phyloP scores from a whole-genome alignment of 1,140 invertebrate genomes.

The Solenopsis invicta region DNA sequence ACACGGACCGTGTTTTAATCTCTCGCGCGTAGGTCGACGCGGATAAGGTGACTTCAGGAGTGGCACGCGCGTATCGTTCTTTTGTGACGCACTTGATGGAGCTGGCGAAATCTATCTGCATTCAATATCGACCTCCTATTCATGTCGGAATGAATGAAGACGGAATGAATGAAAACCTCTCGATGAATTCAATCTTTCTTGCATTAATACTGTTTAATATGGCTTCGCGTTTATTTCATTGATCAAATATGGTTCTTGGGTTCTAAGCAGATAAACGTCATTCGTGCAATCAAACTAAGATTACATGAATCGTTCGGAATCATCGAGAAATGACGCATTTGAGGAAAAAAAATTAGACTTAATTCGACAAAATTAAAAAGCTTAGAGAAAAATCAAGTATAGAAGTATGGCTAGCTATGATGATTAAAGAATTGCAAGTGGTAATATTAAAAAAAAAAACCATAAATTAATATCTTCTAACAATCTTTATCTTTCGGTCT shows the following conservation, averaged over 20 bases:
- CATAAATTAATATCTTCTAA: neutral
- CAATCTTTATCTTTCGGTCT: neutral
- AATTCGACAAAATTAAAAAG: neutral
- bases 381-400: neutral
- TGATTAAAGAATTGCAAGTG: neutral
- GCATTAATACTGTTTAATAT: neutral
- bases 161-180: neutral
- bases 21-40: slow-evolving; percentile 27
- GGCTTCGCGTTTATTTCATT: neutral
- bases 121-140: neutral
- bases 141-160: neutral
- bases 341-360: neutral
- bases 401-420: neutral
- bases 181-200: neutral
- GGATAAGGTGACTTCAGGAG: neutral
- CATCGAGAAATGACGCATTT: neutral
- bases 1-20: slow-evolving; percentile 31
- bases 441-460: neutral
- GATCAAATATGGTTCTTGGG: neutral
- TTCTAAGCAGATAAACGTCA: neutral
- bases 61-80: neutral
- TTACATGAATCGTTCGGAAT: slow-evolving; percentile 9
- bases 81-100: slow-evolving; percentile 12
- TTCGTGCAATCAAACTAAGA: neutral
- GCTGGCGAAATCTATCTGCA: neutral